These are phyloP conservation scores for Chorisops tibialis DNA, from an alignment of 2,888 invertebrate genomes.

Conservation along the genomic window DNA sequence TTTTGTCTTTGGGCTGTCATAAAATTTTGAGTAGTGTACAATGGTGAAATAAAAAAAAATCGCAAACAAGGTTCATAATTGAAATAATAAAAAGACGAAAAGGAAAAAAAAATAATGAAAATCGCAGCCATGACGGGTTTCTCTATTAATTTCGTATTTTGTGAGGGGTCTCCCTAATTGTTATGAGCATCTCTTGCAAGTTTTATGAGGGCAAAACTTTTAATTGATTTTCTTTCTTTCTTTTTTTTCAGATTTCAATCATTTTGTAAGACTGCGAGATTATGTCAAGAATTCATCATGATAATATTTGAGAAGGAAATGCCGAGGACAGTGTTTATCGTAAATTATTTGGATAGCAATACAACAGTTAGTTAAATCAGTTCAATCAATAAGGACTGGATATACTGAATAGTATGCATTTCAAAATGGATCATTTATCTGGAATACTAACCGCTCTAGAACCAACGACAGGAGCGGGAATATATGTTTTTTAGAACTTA, in stretches of 20 bases:
- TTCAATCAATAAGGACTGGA: too few species aligned
- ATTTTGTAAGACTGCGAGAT: too few species aligned
- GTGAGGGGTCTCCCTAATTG: conserved; percentile 2
- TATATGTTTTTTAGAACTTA: too few species aligned
- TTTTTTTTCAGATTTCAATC: too few species aligned
- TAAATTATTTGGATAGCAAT: too few species aligned
- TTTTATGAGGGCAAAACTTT: conserved; percentile 22
- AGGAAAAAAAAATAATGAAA: conserved; percentile 35
- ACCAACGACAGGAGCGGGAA: too few species aligned
- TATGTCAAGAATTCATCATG: background rate
- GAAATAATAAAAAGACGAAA: conserved; percentile 13
- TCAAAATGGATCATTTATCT: too few species aligned
- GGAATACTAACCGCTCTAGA: too few species aligned
- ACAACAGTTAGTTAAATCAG: too few species aligned
- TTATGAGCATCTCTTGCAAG: conserved; percentile 1
- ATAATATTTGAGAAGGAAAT: too few species aligned
- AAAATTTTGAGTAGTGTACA: conserved; percentile 33
- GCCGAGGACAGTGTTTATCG: too few species aligned
- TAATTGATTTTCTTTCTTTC: conserved; percentile 16
- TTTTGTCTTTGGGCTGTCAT: conserved; percentile 22
- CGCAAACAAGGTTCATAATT: conserved; percentile 21
- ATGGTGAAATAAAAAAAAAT: conserved; percentile 32
- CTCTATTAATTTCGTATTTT: conserved; percentile 29
- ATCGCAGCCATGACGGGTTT: conserved; percentile 35
- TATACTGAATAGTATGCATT: too few species aligned